Percentiles rank a stretch among this genome's conserved stretches.
Conservation (phyloP, 2,113 vertebrate genomes). For the Rhynchomys soricoides region DNA sequence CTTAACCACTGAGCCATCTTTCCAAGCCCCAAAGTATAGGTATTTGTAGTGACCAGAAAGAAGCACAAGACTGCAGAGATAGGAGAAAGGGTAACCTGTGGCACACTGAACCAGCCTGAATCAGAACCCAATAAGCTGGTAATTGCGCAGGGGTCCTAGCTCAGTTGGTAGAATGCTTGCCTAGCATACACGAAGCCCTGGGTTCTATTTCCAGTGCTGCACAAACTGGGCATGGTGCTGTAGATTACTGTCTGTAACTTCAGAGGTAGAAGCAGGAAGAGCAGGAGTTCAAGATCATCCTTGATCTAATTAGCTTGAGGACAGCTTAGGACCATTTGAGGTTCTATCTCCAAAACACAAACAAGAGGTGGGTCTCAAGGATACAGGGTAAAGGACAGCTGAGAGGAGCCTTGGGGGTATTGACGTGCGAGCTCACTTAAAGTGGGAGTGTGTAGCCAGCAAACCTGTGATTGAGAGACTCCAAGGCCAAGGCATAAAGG, state of each 20-base stretch:
- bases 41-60: neutral
- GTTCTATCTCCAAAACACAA: neutral
- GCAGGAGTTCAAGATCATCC: neutral
- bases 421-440: neutral
- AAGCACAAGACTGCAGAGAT: neutral
- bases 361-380: neutral
- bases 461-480: neutral
- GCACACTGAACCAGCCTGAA: neutral
- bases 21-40: no score
- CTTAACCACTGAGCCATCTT: no score
- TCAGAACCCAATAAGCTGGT: neutral
- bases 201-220: neutral
- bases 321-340: neutral
- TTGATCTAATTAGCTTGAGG: neutral
- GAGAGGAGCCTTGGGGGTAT: no score
- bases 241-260: neutral
- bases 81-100: neutral
- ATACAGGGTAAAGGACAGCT: neutral
- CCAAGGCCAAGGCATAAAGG: neutral
- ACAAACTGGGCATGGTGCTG: neutral
- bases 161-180: neutral
- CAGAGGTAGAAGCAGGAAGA: neutral
- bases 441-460: neutral
- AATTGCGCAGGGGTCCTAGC: no score
- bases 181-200: neutral